Conservation (phyloP, 2,888 invertebrate species). For the Phengaris arion region DNA sequence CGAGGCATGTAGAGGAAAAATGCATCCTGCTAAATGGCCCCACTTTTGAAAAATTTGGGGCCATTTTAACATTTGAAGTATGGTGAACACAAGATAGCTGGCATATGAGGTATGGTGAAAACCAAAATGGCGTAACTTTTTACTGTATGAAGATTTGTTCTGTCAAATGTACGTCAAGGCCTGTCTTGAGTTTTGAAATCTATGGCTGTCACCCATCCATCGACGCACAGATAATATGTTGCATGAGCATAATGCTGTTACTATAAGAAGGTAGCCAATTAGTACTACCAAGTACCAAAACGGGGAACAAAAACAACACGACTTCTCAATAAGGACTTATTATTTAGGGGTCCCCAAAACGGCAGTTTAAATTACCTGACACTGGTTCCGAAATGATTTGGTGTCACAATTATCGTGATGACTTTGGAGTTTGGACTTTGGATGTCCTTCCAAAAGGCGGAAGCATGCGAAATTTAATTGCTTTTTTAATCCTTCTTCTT, state of each 20-base stretch:
- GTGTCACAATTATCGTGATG: constrained; percentile 20
- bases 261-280: neutral
- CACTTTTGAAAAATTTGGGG: too few relatives aligned
- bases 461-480: neutral
- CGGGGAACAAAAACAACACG: constrained; percentile 12
- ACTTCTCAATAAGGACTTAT: constrained; percentile 22
- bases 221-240: neutral
- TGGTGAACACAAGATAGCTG: too few relatives aligned
- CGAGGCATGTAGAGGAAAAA: too few relatives aligned
- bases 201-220: neutral
- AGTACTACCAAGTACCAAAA: neutral
- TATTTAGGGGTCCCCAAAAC: constrained; percentile 23
- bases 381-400: constrained; percentile 18
- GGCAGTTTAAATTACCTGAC: constrained; percentile 21
- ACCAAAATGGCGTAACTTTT: too few relatives aligned
- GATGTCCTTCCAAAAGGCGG: neutral
- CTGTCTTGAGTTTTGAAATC: too few relatives aligned
- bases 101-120: too few relatives aligned
- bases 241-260: neutral
- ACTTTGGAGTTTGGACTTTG: neutral
- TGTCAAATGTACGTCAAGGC: too few relatives aligned
- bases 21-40: too few relatives aligned
- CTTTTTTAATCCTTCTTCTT: neutral
- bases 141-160: too few relatives aligned
- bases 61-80: too few relatives aligned